Base-by-base conservation (phyloP, 2,113 vertebrate genomes). In the Eublepharis macularius region DNA sequence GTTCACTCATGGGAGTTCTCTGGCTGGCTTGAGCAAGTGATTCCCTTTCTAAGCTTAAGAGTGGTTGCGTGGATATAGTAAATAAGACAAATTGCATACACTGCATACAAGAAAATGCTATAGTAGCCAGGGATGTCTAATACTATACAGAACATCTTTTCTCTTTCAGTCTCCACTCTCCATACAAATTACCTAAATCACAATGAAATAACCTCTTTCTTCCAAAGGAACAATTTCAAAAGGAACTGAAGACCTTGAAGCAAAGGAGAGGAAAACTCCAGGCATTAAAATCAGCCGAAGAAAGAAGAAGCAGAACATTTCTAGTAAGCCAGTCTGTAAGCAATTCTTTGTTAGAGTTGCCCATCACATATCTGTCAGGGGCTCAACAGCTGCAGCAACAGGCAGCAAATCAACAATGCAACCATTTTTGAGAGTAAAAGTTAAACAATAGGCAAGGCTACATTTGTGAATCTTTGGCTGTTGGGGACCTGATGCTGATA, bases 201-300 rank as follows among this genome's bases (percentile, higher is more conserved):
- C 17, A 43, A 6, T 34, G 29, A 26, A n/a, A 60, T 51, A 11
- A 43, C n/a, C 43, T 69, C 12, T 17, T 39, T 57, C 4, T 39
- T 60, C 24, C 43, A 73, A 82, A 82, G 81, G 49, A 82, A 57
- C 51, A 74, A 60, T 74, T 74, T 63, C 81, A 82, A 51, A 82
- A 12, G 70, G 17, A 83, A 60, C 39, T 83, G 39, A 43, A 83
- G 51, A 74, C 4, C 12, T 73, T 49, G 81, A 82, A 73, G 51
- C 49, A 73, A 73, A 51, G 32, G 34, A 73, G 68, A 57, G 69
- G 73, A 16, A 32, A 73, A 6, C 49, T 82, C 7, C 68, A 73
- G 36, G 36, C 36, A 9, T 36, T 82, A 14, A 82, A 82, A 57
- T 3, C 57, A 26, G 49, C 24, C 12, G 81, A 82, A 82, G 68